phyloP scores from a whole-genome alignment of 2,797 vertebrate species.

The Vultur gryphus region DNA sequence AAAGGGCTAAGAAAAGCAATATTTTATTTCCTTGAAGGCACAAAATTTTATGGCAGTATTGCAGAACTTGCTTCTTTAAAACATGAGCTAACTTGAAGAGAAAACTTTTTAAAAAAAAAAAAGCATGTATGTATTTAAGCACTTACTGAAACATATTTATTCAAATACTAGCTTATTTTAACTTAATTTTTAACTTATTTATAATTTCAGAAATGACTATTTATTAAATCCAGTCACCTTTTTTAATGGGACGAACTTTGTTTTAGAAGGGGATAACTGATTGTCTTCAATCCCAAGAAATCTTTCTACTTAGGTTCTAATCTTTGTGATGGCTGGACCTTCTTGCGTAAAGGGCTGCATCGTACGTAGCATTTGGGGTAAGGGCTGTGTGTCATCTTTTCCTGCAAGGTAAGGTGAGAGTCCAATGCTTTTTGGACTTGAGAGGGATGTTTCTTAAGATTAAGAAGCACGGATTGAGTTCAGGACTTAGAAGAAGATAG shows the following conservation, averaged over 20 bases:
- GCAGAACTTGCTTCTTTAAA: not conserved
- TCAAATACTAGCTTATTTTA: constrained; percentile 35
- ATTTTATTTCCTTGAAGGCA: constrained; percentile 61
- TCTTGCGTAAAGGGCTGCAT: not conserved
- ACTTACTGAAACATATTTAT: constrained; percentile 40
- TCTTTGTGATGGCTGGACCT: not conserved
- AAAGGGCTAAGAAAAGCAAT: constrained; percentile 73
- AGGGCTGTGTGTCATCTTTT: not conserved
- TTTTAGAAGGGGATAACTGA: not conserved
- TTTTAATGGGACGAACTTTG: not conserved
- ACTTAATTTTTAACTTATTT: constrained; percentile 63
- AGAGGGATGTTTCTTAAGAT: not conserved
- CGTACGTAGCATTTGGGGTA: not conserved
- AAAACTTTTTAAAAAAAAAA: not conserved
- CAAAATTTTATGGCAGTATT: constrained; percentile 36
- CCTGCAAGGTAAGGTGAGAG: not conserved
- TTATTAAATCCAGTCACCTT: constrained; percentile 29
- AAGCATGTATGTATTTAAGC: not conserved
- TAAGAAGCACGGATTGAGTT: not conserved
- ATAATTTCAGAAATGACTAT: constrained; percentile 33
- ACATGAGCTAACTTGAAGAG: constrained; percentile 1
- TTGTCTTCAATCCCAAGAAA: not conserved
- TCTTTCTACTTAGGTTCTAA: not conserved
- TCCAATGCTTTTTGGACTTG: not conserved
- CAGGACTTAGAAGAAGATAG: not conserved